Percentiles rank a stretch among this genome's conserved stretches.
These are phyloP conservation scores for Carettochelys insculpta DNA, from an alignment of 2,113 vertebrate species.

Conservation along the genomic window DNA sequence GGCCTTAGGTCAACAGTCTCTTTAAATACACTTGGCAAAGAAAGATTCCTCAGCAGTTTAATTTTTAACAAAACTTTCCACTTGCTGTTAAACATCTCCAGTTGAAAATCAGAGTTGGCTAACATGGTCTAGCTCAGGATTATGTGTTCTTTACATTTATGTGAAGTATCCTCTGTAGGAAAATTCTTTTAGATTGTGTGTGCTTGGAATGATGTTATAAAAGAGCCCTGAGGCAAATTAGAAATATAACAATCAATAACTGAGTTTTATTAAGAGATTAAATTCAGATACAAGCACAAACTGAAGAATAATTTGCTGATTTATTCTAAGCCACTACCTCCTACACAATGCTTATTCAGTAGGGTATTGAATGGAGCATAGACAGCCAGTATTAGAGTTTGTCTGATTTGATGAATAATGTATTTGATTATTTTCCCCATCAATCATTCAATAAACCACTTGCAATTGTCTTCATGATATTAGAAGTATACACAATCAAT, in stretches of 20 bases:
- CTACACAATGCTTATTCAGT: neutral
- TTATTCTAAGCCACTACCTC: neutral
- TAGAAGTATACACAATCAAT: neutral
- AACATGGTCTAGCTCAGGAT: neutral
- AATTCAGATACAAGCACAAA: constrained; percentile 37
- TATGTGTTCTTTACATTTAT: neutral
- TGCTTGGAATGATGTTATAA: neutral
- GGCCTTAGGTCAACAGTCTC: neutral
- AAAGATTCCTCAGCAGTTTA: neutral
- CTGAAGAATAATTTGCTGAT: neutral
- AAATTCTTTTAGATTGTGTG: neutral
- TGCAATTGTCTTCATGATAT: neutral
- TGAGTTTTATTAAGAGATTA: constrained; percentile 33
- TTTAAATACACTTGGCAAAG: neutral
- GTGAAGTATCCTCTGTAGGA: neutral
- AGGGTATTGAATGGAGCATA: constrained; percentile 4
- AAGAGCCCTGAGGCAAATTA: constrained; percentile 31
- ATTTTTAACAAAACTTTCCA: neutral
- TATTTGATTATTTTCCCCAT: neutral
- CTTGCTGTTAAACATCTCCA: neutral
- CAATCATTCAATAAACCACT: neutral
- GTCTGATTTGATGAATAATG: neutral
- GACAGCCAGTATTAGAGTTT: neutral
- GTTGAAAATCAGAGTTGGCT: neutral
- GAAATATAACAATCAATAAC: constrained; percentile 49